These are phyloP conservation scores for Rhynchomys soricoides DNA, from an alignment of 2,113 vertebrate genomes.

Conservation along the genomic window DNA sequence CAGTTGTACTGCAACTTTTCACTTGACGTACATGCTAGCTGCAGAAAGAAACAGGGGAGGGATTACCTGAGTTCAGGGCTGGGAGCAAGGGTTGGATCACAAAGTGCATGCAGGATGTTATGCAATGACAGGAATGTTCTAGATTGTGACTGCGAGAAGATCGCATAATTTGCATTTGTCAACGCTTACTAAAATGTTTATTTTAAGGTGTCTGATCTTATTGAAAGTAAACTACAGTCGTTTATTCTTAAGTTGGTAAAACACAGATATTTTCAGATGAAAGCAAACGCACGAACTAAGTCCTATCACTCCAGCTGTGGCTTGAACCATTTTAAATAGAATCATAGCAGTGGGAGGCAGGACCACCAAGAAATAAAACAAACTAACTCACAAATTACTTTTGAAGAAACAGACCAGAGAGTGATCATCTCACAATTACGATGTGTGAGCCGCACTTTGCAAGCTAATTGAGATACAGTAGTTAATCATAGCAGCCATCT, in stretches of 20 bases:
- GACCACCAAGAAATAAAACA: background rate
- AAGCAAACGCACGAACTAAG: background rate
- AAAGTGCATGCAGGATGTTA: background rate
- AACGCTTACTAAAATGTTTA: background rate
- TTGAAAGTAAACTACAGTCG: background rate
- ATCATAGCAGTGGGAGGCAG: background rate
- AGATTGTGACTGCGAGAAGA: rapidly evolving
- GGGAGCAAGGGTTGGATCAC: too few relatives aligned
- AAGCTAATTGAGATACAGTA: background rate
- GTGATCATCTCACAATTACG: background rate
- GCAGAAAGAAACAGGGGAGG: background rate
- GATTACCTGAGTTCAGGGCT: background rate
- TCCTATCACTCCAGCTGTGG: background rate
- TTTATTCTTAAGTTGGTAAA: background rate
- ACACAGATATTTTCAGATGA: background rate
- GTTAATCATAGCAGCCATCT: background rate
- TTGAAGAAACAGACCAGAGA: background rate
- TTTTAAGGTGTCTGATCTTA: background rate
- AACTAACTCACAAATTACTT: background rate
- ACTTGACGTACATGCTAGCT: background rate
- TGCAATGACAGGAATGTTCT: background rate
- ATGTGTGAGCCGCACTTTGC: background rate
- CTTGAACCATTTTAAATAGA: background rate
- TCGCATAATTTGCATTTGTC: background rate
- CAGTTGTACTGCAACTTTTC: background rate